These are phyloP conservation scores for Endomychus coccineus DNA, from an alignment of 2,888 invertebrate species.

Conservation along the genomic window DNA sequence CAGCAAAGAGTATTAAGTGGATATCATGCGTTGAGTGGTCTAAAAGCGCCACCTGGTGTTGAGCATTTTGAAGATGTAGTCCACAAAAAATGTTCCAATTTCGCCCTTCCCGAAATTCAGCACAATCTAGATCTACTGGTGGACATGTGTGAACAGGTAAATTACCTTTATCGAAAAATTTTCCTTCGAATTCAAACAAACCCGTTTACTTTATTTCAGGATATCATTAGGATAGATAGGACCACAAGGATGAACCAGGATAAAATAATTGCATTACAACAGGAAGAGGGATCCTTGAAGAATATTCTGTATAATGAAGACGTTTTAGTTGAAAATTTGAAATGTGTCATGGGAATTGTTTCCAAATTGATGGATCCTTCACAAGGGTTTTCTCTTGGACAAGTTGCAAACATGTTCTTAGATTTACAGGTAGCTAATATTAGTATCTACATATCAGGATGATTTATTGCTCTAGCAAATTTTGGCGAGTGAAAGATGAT, in stretches of 20 bases:
- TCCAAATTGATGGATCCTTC: conserved; percentile 51
- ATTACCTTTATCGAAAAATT: background rate
- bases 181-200: conserved; percentile 3
- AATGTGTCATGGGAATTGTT: conserved; percentile 61
- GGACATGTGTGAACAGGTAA: conserved; percentile 84
- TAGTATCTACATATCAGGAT: no score
- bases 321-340: conserved; percentile 61
- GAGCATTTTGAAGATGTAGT: conserved; percentile 58
- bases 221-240: conserved; percentile 81
- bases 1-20: conserved; percentile 88
- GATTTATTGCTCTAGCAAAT: no score
- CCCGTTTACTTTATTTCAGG: conserved; percentile 42
- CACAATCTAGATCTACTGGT: conserved; percentile 89
- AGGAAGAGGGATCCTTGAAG: conserved; percentile 67
- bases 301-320: conserved; percentile 65
- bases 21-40: conserved; percentile 81
- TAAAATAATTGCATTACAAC: conserved; percentile 66
- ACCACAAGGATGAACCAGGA: conserved; percentile 71
- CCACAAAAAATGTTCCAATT: conserved; percentile 57
- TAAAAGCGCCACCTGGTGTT: conserved; percentile 49
- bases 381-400: conserved; percentile 50
- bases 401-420: conserved; percentile 52
- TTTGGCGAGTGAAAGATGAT: no score
- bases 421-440: conserved; percentile 45
- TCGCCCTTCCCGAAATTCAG: conserved; percentile 79